A percentile compares a stretch with the other conserved stretches of the same genome.
Conservation (phyloP, 2,888 invertebrate genomes). For the Cabera pusaria region DNA sequence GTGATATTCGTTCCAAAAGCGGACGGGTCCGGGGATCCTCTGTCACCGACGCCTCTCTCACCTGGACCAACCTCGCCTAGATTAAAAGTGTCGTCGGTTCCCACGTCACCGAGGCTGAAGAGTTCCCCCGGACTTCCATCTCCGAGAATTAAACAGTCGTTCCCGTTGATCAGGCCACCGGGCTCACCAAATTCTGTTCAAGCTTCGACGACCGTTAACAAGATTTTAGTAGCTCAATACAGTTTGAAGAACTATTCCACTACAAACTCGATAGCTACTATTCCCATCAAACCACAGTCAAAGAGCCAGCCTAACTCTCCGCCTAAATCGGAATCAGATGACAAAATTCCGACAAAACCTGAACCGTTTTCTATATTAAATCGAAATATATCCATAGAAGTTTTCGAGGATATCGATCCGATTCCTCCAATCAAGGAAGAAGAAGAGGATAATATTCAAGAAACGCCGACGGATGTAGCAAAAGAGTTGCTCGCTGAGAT, state of each 20-base stretch:
- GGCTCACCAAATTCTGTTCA: constrained; percentile 82
- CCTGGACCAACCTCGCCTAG: constrained; percentile 85
- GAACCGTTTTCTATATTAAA: constrained; percentile 55
- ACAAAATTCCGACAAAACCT: constrained; percentile 50
- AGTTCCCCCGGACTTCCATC: constrained; percentile 87
- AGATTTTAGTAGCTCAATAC: constrained; percentile 83
- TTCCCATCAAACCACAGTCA: constrained; percentile 65
- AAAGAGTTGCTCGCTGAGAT: constrained; percentile 70
- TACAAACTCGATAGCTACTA: constrained; percentile 47
- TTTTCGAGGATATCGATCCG: constrained; percentile 68
- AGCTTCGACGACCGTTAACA: constrained; percentile 77
- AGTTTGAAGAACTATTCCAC: constrained; percentile 79
- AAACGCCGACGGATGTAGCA: constrained; percentile 56
- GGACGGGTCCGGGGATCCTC: constrained; percentile 82
- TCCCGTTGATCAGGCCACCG: constrained; percentile 84
- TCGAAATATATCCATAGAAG: constrained; percentile 59
- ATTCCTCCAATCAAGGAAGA: constrained; percentile 75
- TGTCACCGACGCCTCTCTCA: constrained; percentile 84
- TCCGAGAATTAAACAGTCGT: constrained; percentile 86
- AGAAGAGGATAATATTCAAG: constrained; percentile 50
- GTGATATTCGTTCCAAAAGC: constrained; percentile 95
- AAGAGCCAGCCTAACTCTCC: constrained; percentile 79
- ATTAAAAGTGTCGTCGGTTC: constrained; percentile 87
- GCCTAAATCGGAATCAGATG: constrained; percentile 72
- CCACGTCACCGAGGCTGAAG: constrained; percentile 90